phyloP scores from a whole-genome alignment of 2,113 vertebrate species.

The Vanacampus margaritifer region DNA sequence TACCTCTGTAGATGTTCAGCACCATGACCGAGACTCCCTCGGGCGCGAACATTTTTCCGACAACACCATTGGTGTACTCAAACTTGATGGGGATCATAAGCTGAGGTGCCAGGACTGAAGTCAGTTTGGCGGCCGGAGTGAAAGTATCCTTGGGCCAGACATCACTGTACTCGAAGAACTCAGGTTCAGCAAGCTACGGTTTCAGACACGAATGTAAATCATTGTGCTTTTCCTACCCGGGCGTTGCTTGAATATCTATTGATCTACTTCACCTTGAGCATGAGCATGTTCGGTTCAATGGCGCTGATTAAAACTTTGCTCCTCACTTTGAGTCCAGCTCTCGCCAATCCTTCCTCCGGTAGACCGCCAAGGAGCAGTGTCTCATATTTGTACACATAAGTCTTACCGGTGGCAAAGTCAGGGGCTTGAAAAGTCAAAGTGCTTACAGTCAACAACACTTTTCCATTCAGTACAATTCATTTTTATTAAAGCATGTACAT shows the following conservation, averaged over 20 bases:
- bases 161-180: constrained; percentile 72
- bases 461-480: neutral
- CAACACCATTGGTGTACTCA: constrained; percentile 70
- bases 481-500: neutral
- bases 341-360: constrained; percentile 70
- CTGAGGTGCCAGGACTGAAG: constrained; percentile 58
- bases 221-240: neutral
- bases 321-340: constrained; percentile 67
- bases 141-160: constrained; percentile 69
- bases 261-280: constrained; percentile 72
- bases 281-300: constrained; percentile 25
- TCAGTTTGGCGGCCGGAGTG: constrained; percentile 67
- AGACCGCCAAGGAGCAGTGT: constrained; percentile 69
- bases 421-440: constrained; percentile 62
- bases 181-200: constrained; percentile 67
- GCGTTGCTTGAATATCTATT: neutral
- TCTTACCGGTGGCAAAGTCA: constrained; percentile 64
- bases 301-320: constrained; percentile 72
- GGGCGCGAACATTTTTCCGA: constrained; percentile 71
- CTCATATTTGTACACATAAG: constrained; percentile 75
- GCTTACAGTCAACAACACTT: constrained; percentile 9
- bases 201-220: constrained; percentile 8
- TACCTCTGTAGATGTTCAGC: constrained; percentile 76
- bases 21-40: constrained; percentile 56
- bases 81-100: constrained; percentile 70